Conservation (phyloP, 2,888 invertebrate genomes). For the Parasteatoda lunata region DNA sequence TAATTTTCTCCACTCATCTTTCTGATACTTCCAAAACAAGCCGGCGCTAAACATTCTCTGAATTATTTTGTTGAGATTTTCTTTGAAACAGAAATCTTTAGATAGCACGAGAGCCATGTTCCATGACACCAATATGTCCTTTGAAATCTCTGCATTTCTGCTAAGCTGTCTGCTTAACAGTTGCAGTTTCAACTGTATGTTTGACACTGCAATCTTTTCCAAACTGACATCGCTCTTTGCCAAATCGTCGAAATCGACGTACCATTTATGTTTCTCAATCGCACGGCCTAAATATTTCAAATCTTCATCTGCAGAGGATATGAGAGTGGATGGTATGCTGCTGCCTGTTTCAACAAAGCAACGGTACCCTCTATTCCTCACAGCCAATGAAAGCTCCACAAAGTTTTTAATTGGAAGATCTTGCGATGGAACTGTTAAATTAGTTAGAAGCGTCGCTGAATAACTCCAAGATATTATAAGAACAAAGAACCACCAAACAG, state of each 20-base stretch:
- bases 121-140: constrained; percentile 15
- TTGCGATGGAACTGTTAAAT: constrained; percentile 8
- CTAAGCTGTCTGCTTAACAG: not conserved
- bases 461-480: constrained; percentile 24
- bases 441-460: constrained; percentile 14
- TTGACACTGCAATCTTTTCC: constrained; percentile 11
- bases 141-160: not conserved
- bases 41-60: not conserved
- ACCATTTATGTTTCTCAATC: constrained; percentile 10
- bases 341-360: constrained; percentile 16
- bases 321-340: not conserved
- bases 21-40: constrained; percentile 4
- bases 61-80: not conserved
- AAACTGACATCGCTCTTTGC: not conserved
- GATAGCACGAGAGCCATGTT: constrained; percentile 10
- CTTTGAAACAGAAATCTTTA: constrained; percentile 30
- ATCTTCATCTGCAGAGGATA: not conserved
- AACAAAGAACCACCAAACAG: constrained; percentile 7
- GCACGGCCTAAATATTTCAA: not conserved
- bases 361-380: not conserved
- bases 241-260: not conserved
- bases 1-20: constrained; percentile 11
- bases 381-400: constrained; percentile 10
- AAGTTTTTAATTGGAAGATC: constrained; percentile 4
- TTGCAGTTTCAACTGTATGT: constrained; percentile 6